Conservation (phyloP, 2,113 vertebrate species). For the Onychostruthus taczanowskii region DNA sequence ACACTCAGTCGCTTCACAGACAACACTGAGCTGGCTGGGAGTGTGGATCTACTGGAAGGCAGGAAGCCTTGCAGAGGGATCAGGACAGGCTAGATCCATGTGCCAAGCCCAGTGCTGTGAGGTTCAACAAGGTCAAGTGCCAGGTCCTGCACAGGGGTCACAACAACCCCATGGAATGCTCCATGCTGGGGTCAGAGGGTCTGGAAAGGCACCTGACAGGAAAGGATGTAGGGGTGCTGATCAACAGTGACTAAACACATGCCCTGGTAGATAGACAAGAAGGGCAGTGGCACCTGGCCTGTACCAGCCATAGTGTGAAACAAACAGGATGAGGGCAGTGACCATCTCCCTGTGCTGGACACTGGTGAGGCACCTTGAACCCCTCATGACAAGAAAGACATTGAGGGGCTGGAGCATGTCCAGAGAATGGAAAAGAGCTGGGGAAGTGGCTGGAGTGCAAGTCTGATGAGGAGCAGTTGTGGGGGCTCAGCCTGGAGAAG, state of each 20-base stretch:
- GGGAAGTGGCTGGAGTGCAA: neutral
- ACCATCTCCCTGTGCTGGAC: neutral
- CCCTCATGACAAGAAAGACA: neutral
- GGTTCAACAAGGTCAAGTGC: neutral
- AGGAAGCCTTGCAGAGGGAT: neutral
- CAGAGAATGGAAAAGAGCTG: neutral
- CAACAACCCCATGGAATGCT: neutral
- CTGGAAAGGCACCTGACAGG: neutral
- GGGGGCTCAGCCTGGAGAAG: neutral
- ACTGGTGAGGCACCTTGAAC: neutral
- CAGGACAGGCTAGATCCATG: neutral
- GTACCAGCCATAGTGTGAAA: neutral
- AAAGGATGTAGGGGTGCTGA: neutral
- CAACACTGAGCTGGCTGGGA: neutral
- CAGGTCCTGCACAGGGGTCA: neutral
- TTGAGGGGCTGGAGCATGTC: neutral
- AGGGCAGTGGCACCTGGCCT: neutral
- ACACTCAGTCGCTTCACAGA: neutral
- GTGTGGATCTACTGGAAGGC: neutral
- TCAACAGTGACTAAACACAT: neutral
- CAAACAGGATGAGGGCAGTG: neutral
- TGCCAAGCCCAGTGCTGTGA: neutral
- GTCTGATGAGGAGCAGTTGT: neutral
- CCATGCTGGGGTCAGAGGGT: neutral
- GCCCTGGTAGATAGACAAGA: neutral